phyloP scores from a whole-genome alignment of 2,113 vertebrate genomes.

The Microcebus lehilahytsara region DNA sequence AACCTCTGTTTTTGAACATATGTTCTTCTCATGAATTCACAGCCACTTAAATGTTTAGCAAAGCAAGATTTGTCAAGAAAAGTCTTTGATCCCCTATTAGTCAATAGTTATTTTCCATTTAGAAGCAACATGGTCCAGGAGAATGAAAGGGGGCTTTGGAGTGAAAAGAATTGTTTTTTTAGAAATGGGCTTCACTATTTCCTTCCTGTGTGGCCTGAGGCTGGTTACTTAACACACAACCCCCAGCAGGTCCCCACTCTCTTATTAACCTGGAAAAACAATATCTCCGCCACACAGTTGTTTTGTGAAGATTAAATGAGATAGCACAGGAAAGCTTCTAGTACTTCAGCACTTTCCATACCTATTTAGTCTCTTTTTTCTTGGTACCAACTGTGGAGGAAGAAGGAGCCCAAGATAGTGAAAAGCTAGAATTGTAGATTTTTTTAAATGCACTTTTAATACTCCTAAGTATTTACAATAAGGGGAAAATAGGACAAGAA shows the following conservation, averaged over 20 bases:
- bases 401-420: background rate
- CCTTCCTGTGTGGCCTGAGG: conserved; percentile 21
- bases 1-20: background rate
- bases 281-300: background rate
- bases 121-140: background rate
- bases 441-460: conserved; percentile 54
- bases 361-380: background rate
- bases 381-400: background rate
- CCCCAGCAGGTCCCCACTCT: background rate
- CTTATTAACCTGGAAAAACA: conserved; percentile 21
- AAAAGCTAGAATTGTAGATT: conserved; percentile 8
- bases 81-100: background rate
- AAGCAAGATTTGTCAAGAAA: background rate
- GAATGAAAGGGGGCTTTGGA: background rate
- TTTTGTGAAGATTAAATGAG: conserved; percentile 58
- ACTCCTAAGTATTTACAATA: conserved; percentile 28
- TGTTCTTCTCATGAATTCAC: conserved; percentile 6
- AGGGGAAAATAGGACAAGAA: conserved; percentile 38
- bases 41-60: conserved; percentile 13
- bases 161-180: background rate
- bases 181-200: conserved; percentile 8
- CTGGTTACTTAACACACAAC: background rate
- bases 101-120: conserved; percentile 40
- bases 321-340: background rate
- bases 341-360: background rate